Percentiles rank a stretch among this genome's conserved stretches.
Evolutionary conservation across 2,888 invertebrate species (phyloP).

Genomic region (Orchestes rusci): DNA sequence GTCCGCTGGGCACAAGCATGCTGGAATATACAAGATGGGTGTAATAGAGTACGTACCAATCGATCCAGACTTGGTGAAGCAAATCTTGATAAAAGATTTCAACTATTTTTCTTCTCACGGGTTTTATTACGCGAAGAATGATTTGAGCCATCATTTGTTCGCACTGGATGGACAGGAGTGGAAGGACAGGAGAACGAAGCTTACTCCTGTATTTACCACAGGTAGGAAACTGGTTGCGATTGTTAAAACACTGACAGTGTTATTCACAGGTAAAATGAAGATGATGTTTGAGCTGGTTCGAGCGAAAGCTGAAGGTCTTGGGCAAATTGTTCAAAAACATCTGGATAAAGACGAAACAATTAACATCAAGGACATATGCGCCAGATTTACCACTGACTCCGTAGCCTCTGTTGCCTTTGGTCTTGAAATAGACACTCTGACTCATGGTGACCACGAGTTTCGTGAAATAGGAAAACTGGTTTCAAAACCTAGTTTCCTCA

Average conservation of each 20-base stretch:
- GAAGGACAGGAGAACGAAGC: constrained; percentile 7
- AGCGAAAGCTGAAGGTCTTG: too few species aligned
- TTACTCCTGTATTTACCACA: constrained; percentile 11
- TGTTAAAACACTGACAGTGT: neutral
- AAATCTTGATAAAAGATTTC: constrained; percentile 10
- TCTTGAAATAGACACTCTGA: constrained; percentile 7
- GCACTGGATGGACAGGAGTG: constrained; percentile 6
- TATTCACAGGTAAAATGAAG: constrained; percentile 14
- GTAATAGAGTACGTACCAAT: constrained; percentile 3
- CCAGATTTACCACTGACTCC: constrained; percentile 12
- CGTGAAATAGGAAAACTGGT: constrained; percentile 13
- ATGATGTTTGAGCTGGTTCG: constrained; percentile 13
- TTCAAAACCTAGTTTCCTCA: too few species aligned
- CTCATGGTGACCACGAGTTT: constrained; percentile 5
- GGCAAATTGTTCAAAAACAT: neutral
- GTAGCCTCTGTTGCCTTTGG: constrained; percentile 13
- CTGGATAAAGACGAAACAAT: too few species aligned
- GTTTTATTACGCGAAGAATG: constrained; percentile 2
- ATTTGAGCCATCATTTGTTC: constrained; percentile 2
- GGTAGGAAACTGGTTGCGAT: too few species aligned
- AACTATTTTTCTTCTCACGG: constrained; percentile 6
- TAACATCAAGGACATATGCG: constrained; percentile 7
- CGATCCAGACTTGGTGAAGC: constrained; percentile 2
- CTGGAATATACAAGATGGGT: constrained; percentile 1
- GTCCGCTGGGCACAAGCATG: constrained; percentile 5